Evolutionary conservation across 2,888 invertebrate genomes (phyloP).

Genomic region (Polymixis flavicincta): DNA sequence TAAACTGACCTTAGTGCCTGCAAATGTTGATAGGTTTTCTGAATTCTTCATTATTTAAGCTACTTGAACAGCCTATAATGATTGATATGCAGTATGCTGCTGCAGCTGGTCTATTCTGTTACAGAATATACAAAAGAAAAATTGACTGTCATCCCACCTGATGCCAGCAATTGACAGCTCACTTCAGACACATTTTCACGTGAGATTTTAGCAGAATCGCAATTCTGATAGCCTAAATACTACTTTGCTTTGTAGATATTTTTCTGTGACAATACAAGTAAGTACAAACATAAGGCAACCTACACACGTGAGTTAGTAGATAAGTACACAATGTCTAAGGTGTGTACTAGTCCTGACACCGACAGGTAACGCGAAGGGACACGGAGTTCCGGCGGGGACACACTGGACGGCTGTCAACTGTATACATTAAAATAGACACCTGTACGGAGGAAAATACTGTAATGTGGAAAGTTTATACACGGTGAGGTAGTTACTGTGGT

Average conservation of each 20-base stretch:
- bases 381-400: slow-evolving; percentile 37
- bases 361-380: slow-evolving; percentile 30
- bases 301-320: neutral
- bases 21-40: neutral
- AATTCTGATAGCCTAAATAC: too few species aligned
- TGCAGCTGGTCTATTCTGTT: too few species aligned
- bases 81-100: too few species aligned
- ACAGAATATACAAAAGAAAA: too few species aligned
- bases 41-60: neutral
- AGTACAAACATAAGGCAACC: neutral
- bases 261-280: neutral
- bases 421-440: slow-evolving; percentile 28
- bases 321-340: slow-evolving; percentile 9
- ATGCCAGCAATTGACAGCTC: too few species aligned
- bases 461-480: neutral
- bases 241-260: neutral
- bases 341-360: slow-evolving; percentile 15
- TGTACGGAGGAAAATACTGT: slow-evolving; percentile 24
- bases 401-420: slow-evolving; percentile 29
- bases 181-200: too few species aligned
- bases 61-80: neutral
- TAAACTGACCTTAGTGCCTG: neutral
- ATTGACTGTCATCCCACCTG: too few species aligned
- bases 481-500: neutral
- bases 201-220: too few species aligned